These are phyloP conservation scores for Prolemur simus DNA, from an alignment of 2,113 vertebrate genomes.

Conservation along the genomic window DNA sequence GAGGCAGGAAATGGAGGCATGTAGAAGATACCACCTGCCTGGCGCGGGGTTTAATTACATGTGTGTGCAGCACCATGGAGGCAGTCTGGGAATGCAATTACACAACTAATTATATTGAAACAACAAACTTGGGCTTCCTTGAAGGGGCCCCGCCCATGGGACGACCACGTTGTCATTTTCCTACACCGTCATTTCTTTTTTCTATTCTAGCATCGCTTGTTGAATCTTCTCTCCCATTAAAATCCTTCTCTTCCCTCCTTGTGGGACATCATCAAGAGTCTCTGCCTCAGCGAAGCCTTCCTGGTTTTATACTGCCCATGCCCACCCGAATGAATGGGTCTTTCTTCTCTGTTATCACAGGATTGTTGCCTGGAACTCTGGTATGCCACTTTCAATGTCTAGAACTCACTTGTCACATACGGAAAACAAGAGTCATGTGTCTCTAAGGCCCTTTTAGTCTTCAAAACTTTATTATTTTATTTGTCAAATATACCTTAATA, in stretches of 20 bases:
- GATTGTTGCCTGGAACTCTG: not conserved
- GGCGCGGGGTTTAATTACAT: slow-evolving; percentile 68
- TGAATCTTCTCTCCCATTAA: not conserved
- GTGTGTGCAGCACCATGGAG: slow-evolving; percentile 28
- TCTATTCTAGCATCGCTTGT: slow-evolving; percentile 67
- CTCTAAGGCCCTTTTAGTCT: not conserved
- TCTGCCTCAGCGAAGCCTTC: not conserved
- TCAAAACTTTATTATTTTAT: not conserved
- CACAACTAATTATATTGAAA: slow-evolving; percentile 76
- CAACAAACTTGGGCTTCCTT: slow-evolving; percentile 64
- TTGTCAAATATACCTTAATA: not conserved
- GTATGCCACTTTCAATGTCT: not conserved
- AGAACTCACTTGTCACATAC: not conserved
- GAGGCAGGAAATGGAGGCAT: not conserved
- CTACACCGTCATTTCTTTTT: slow-evolving; percentile 14
- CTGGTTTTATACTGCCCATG: not conserved
- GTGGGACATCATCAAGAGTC: not conserved
- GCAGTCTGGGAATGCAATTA: slow-evolving; percentile 75
- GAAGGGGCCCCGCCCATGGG: slow-evolving; percentile 40
- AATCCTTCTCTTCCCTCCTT: not conserved
- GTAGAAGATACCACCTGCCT: not conserved
- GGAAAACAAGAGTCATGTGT: not conserved
- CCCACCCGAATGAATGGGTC: fast-evolving
- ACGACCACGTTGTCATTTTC: slow-evolving; percentile 33
- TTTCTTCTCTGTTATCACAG: not conserved